phyloP scores from a whole-genome alignment of 2,113 vertebrate species.

The Mesitornis unicolor region DNA sequence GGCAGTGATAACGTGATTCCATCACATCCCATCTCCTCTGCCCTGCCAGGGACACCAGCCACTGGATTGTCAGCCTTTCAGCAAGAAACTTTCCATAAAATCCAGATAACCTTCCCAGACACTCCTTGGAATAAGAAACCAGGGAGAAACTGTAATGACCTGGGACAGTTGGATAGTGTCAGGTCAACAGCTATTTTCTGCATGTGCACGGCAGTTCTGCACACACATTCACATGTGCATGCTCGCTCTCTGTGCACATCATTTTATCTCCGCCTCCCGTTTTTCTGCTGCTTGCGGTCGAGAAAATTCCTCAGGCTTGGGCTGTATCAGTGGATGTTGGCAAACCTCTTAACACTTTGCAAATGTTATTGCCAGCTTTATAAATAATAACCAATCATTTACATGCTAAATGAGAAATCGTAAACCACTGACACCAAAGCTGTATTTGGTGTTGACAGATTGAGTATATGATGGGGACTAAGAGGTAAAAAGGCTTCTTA shows the following conservation, averaged over 20 bases:
- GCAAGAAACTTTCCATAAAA: neutral
- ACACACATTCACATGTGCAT: rapidly evolving
- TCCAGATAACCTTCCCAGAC: neutral
- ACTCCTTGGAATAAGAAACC: neutral
- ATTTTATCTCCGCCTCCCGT: neutral
- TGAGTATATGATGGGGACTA: neutral
- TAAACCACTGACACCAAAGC: neutral
- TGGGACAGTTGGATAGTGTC: neutral
- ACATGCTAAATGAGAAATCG: neutral
- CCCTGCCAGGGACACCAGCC: neutral
- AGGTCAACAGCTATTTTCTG: neutral
- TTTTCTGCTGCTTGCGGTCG: neutral
- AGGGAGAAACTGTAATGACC: neutral
- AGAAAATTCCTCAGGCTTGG: neutral
- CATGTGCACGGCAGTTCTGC: neutral
- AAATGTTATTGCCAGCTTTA: neutral
- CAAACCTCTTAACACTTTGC: neutral
- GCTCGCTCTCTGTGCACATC: neutral
- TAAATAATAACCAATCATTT: neutral
- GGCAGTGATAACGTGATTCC: rapidly evolving
- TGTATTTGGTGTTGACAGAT: neutral
- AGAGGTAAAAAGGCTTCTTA: neutral
- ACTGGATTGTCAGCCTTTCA: neutral
- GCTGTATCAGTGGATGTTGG: neutral
- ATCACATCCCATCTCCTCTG: neutral